Conservation (phyloP, 2,888 invertebrate species). For the Caenorhabditis uteleia region DNA sequence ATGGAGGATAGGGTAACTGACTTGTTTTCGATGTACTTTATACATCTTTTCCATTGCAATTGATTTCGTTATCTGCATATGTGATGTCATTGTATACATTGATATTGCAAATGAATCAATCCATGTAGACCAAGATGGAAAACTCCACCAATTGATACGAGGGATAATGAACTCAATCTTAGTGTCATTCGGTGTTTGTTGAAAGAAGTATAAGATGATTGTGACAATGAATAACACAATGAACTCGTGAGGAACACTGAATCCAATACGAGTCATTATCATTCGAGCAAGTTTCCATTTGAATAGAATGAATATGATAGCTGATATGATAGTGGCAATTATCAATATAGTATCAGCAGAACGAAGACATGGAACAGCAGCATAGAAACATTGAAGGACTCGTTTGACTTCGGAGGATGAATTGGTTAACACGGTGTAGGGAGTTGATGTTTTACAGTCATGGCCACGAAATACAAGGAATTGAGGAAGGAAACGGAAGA, state of each 20-base stretch:
- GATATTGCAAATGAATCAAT: slow-evolving; percentile 45
- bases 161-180: background rate
- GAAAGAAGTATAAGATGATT: slow-evolving; percentile 22
- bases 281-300: slow-evolving; percentile 23
- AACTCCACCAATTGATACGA: background rate
- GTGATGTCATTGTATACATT: slow-evolving; percentile 42
- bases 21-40: slow-evolving; percentile 47
- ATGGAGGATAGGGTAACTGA: background rate
- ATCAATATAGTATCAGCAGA: slow-evolving; percentile 27
- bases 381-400: slow-evolving; percentile 39
- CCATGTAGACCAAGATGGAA: slow-evolving; percentile 20
- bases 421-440: slow-evolving; percentile 11
- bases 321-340: slow-evolving; percentile 20
- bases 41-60: slow-evolving; percentile 47
- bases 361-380: slow-evolving; percentile 34
- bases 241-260: slow-evolving; percentile 37
- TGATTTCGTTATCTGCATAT: slow-evolving; percentile 36
- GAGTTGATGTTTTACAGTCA: slow-evolving; percentile 22
- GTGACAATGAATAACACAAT: slow-evolving; percentile 20
- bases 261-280: slow-evolving; percentile 18
- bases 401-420: slow-evolving; percentile 25
- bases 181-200: slow-evolving; percentile 2
- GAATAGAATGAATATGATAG: slow-evolving; percentile 27
- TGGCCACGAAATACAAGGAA: slow-evolving; percentile 36
- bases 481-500: slow-evolving; percentile 32